A percentile compares a stretch with the other conserved stretches of the same genome.
These are phyloP conservation scores for Cephus cinctus DNA, from an alignment of 1,140 invertebrate species.

Conservation along the genomic window DNA sequence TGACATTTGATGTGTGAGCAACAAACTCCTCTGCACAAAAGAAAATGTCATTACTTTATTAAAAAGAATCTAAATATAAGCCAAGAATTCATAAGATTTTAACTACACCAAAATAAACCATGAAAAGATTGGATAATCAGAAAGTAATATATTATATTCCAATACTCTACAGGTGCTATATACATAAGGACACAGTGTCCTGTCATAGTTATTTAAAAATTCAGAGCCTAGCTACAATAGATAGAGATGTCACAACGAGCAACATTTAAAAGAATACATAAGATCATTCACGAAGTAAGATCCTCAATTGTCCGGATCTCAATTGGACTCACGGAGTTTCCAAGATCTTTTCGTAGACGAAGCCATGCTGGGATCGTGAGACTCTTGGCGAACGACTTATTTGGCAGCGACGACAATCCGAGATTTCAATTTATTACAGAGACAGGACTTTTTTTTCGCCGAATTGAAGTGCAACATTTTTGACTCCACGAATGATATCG, in stretches of 20 bases:
- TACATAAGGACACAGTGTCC: too few species aligned
- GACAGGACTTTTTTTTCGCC: constrained; percentile 34
- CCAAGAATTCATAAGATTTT: constrained; percentile 4
- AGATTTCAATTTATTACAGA: constrained; percentile 34
- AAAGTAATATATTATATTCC: too few species aligned
- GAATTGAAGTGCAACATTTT: constrained; percentile 19
- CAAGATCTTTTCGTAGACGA: constrained; percentile 62
- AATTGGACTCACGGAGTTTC: constrained; percentile 62
- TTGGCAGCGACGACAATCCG: constrained; percentile 48
- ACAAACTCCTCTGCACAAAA: constrained; percentile 81
- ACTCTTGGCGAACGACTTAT: constrained; percentile 47
- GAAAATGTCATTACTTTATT: constrained; percentile 25
- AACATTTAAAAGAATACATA: not conserved
- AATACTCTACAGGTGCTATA: too few species aligned
- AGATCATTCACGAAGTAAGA: constrained; percentile 3
- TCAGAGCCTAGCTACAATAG: too few species aligned
- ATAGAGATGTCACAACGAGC: too few species aligned
- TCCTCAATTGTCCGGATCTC: too few species aligned
- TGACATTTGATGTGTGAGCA: constrained; percentile 86
- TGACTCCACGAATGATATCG: too few species aligned
- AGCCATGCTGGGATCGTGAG: constrained; percentile 54
- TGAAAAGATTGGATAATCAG: not conserved
- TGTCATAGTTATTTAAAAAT: too few species aligned
- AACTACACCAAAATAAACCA: not conserved
- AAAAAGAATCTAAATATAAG: not conserved